Evolutionary conservation across 2,888 invertebrate species (phyloP).

Genomic region (Sericinus montela): DNA sequence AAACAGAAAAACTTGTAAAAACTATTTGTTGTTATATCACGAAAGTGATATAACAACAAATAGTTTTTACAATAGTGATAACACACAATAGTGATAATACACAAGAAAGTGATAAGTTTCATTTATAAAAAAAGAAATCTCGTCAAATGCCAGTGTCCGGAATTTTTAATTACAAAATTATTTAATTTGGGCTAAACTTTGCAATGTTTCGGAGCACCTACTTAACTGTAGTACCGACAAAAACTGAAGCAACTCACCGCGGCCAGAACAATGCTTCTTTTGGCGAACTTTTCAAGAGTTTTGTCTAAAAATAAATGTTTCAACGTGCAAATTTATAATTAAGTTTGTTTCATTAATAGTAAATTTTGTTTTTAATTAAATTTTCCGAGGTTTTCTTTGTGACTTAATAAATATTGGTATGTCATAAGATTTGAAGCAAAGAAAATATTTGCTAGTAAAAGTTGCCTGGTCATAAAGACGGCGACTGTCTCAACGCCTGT

Average conservation of each 20-base stretch:
- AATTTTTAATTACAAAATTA: not conserved
- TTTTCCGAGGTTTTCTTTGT: too few species aligned
- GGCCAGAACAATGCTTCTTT: constrained; percentile 8
- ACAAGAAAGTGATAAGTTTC: not conserved
- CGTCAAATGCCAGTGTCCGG: too few species aligned
- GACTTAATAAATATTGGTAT: too few species aligned
- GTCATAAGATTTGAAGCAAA: too few species aligned
- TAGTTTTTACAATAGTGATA: too few species aligned
- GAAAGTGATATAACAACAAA: too few species aligned
- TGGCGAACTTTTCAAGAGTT: constrained; percentile 11
- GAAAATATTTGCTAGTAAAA: too few species aligned
- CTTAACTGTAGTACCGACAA: constrained; percentile 5
- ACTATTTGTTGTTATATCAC: too few species aligned
- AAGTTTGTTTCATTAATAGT: constrained; percentile 8
- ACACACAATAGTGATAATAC: too few species aligned
- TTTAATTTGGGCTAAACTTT: not conserved
- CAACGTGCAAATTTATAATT: constrained; percentile 9
- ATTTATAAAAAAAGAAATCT: not conserved
- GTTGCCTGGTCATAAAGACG: too few species aligned
- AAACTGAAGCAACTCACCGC: constrained; percentile 13
- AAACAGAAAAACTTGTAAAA: too few species aligned
- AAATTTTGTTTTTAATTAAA: not conserved
- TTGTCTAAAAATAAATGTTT: constrained; percentile 11
- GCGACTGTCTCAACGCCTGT: too few species aligned
- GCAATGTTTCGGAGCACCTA: constrained; percentile 7